A percentile compares a stretch with the other conserved stretches of the same genome.
Evolutionary conservation across 2,797 vertebrate species (phyloP).

Genomic region (Taenioides sp.): DNA sequence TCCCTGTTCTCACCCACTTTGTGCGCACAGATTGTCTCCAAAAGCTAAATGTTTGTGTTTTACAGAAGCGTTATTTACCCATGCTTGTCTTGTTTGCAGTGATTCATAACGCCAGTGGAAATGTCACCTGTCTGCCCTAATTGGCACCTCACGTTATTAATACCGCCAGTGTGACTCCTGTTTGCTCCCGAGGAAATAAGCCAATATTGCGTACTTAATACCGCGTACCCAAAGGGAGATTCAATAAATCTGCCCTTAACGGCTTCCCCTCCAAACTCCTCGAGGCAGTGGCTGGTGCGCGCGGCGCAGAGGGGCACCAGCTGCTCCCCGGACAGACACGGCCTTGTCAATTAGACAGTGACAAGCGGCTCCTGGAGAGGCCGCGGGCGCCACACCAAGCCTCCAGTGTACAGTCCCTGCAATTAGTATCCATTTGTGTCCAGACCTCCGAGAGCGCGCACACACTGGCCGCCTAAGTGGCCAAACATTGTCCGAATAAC

Average conservation of each 20-base stretch:
- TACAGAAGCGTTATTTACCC: conserved; percentile 49
- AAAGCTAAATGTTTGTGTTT: conserved; percentile 51
- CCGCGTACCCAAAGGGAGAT: conserved; percentile 88
- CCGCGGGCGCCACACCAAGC: conserved; percentile 87
- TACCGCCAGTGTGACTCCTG: conserved; percentile 81
- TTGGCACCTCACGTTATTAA: conserved; percentile 85
- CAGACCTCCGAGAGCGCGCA: conserved; percentile 89
- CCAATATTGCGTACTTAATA: conserved; percentile 87
- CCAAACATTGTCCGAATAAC: conserved; percentile 70
- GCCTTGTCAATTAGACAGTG: conserved; percentile 99
- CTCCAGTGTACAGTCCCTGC: conserved; percentile 92
- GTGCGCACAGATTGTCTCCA: conserved; percentile 46
- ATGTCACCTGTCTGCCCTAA: conserved; percentile 88
- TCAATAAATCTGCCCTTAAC: conserved; percentile 99
- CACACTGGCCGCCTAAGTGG: conserved; percentile 80
- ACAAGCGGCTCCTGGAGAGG: conserved; percentile 91
- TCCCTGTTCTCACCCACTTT: conserved; percentile 53
- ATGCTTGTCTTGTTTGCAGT: conserved; percentile 69
- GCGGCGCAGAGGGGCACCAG: conserved; percentile 89
- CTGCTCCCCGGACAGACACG: conserved; percentile 99
- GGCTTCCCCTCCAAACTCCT: conserved; percentile 90
- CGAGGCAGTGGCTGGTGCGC: conserved; percentile 84
- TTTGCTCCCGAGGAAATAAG: conserved; percentile 77
- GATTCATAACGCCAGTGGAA: conserved; percentile 74
- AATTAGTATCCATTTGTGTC: conserved; percentile 98